These are phyloP conservation scores for Frankliniella fusca DNA, from an alignment of 2,888 invertebrate genomes.

Conservation along the genomic window DNA sequence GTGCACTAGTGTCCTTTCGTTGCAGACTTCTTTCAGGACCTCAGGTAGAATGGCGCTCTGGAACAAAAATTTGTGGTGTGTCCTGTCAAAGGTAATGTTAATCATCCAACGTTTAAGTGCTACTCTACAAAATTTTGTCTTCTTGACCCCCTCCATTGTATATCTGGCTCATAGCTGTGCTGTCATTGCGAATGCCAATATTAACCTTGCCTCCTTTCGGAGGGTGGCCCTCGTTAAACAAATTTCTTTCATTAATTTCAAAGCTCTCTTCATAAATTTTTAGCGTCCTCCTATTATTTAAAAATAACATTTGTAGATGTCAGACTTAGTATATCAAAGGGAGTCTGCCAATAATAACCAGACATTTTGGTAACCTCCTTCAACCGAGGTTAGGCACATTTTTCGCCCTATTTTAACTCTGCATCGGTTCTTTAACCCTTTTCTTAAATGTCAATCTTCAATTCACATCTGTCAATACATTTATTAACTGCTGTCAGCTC, in stretches of 20 bases:
- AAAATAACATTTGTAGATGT: too few species aligned
- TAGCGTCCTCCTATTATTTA: too few species aligned
- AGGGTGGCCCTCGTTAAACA: too few species aligned
- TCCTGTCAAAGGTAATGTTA: neutral
- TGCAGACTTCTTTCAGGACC: neutral
- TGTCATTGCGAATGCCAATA: neutral
- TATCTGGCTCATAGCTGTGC: neutral
- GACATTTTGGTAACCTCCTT: neutral
- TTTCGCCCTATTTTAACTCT: neutral
- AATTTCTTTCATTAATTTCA: too few species aligned
- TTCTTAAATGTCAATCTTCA: neutral
- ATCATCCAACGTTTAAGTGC: neutral
- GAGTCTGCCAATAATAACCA: too few species aligned
- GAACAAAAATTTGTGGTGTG: conserved; percentile 22
- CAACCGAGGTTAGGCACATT: neutral
- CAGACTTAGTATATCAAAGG: too few species aligned
- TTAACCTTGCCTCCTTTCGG: neutral
- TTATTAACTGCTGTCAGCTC: neutral
- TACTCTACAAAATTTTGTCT: neutral
- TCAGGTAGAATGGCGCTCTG: neutral
- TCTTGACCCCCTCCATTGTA: neutral
- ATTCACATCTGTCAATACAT: neutral
- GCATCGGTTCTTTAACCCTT: neutral
- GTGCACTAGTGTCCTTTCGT: neutral
- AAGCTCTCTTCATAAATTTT: too few species aligned